Conservation (phyloP, 2,113 vertebrate genomes). For the Bujurquina vittata region DNA sequence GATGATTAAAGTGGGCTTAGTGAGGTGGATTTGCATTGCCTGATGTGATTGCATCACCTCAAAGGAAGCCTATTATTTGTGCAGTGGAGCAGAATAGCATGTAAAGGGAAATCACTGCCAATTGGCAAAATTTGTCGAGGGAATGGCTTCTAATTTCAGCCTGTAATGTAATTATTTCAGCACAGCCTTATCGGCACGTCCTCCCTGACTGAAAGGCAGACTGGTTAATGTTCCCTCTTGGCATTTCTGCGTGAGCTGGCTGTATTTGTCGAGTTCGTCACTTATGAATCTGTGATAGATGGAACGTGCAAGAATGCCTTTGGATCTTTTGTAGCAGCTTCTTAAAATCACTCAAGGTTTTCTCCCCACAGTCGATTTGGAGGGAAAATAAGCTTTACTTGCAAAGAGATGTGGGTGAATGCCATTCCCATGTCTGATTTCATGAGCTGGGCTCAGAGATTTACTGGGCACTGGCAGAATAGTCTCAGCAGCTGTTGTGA, state of each 20-base stretch:
- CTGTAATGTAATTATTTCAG: slow-evolving; percentile 44
- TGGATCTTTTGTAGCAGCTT: not conserved
- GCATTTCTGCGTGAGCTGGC: not conserved
- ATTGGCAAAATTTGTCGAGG: slow-evolving; percentile 32
- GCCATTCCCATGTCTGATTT: not conserved
- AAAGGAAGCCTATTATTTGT: slow-evolving; percentile 35
- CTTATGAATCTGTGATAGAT: not conserved
- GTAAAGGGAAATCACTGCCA: slow-evolving; percentile 20
- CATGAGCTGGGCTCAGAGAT: not conserved
- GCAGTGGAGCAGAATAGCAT: slow-evolving; percentile 17
- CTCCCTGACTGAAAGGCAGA: not conserved
- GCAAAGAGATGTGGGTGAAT: not conserved
- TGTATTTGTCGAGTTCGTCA: not conserved
- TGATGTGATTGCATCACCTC: slow-evolving; percentile 53
- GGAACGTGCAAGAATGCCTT: not conserved
- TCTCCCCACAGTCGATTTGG: not conserved
- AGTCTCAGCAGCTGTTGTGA: not conserved
- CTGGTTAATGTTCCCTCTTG: slow-evolving; percentile 22
- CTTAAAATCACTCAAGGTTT: slow-evolving; percentile 5
- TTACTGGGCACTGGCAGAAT: not conserved
- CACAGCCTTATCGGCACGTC: slow-evolving; percentile 5
- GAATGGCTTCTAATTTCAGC: slow-evolving; percentile 30
- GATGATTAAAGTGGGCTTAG: slow-evolving; percentile 38
- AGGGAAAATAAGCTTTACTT: not conserved
- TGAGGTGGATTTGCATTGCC: slow-evolving; percentile 23